Evolutionary conservation across 2,113 vertebrate species (phyloP), one percentile per base, ranked within the genome.

Genomic region (human): DNA sequence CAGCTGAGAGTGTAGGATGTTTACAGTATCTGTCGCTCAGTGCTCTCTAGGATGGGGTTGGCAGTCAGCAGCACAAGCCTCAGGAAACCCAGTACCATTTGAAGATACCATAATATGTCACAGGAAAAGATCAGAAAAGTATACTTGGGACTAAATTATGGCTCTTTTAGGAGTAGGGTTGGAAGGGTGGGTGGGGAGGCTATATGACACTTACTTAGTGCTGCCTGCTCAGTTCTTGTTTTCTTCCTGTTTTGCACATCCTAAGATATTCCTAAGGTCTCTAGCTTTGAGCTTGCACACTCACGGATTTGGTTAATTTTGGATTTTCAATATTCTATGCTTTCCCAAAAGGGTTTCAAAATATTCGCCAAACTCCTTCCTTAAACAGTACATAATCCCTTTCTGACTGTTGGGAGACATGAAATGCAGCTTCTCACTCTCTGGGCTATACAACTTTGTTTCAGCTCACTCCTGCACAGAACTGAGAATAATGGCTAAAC

Each of bases 1-100:
- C 99, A 99, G 99, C 99, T 99, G 99, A 99, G 99, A 99, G 99
- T 99, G 99, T 99, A 99, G 99, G 99, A 99, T 99, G 99, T 99
- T 99, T 99, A 99, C 99, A 99, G 97, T 98, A 98, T 99, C 99
- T 99, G 99, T 98, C 98, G 72, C 99, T 99, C 99, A 99, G 98
- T 98, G 90, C 90, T 98, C 95, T 98, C n/a, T 40, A 90, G 89
- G 97, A 66, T 27, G 90, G 89, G 97, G 68, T 72, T 96, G 97
- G 68, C 35, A 45, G 85, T 85, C 97, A 97, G 96, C 93, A 98
- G 93, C 89, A 23, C 50, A 95, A 93, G 94, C 48, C 92, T 96
- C 85, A n/a, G 40, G 85, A 97, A 97, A 97, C 48, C 90, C n/a
- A 86, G 87, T 70, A 97, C 6, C 94, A 40, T 83, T 40, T 87